Evolutionary conservation across 2,113 vertebrate species (phyloP).

Genomic region (Brachypteracias leptosomus): DNA sequence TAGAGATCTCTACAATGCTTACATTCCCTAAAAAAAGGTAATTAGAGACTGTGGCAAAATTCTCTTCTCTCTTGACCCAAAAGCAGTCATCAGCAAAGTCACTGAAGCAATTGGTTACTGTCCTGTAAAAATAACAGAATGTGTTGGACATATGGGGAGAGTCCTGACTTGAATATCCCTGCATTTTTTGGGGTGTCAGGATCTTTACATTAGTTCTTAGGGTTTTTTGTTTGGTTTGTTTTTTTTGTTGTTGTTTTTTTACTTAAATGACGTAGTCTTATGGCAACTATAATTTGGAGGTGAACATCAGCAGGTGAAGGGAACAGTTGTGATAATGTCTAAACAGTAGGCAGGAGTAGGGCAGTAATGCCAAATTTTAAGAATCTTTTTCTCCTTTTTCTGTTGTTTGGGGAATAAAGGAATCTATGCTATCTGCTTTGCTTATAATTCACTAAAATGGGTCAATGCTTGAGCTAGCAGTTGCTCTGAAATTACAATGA

Average conservation of each 20-base stretch:
- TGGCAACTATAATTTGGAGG: neutral
- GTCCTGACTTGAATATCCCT: neutral
- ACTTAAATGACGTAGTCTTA: neutral
- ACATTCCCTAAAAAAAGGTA: constrained; percentile 36
- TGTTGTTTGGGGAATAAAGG: constrained; percentile 36
- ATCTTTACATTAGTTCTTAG: neutral
- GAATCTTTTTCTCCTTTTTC: neutral
- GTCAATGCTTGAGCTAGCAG: constrained; percentile 59
- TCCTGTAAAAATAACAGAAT: neutral
- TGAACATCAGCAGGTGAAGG: neutral
- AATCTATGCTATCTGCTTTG: constrained; percentile 8
- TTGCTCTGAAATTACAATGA: constrained; percentile 62
- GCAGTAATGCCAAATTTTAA: neutral
- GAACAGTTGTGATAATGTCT: neutral
- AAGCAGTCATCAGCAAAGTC: neutral
- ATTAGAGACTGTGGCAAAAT: constrained; percentile 29
- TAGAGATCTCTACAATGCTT: constrained; percentile 28
- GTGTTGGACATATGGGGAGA: neutral
- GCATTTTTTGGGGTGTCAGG: neutral
- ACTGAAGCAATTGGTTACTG: neutral
- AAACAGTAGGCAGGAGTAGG: neutral
- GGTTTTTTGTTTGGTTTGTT: neutral
- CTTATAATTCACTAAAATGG: constrained; percentile 63
- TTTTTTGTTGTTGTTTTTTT: neutral
- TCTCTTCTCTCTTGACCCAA: constrained; percentile 1